These are phyloP conservation scores for Tetragonula clypearis DNA, from an alignment of 1,140 invertebrate species.

Conservation along the genomic window DNA sequence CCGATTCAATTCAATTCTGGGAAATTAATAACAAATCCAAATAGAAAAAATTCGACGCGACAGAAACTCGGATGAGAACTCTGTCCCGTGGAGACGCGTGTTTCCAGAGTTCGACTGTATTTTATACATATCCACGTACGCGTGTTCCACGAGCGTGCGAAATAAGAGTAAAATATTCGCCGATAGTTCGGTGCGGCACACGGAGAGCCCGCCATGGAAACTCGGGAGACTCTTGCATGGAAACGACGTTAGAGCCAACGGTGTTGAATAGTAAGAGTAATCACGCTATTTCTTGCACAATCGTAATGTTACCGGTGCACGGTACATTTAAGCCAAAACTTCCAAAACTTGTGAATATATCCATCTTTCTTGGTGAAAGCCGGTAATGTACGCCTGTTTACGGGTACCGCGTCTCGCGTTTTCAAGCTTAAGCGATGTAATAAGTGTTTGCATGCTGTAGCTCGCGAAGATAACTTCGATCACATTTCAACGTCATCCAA, in stretches of 20 bases:
- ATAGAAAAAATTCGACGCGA: too few relatives aligned
- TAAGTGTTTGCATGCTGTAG: constrained; percentile 59
- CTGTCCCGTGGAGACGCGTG: too few relatives aligned
- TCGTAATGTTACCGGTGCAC: neutral
- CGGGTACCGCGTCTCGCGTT: neutral
- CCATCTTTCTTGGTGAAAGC: neutral
- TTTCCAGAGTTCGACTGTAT: too few relatives aligned
- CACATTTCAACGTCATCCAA: constrained; percentile 61
- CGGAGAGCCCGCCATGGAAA: neutral
- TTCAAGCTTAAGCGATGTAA: constrained; percentile 40
- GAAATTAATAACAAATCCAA: too few relatives aligned
- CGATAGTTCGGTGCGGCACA: neutral
- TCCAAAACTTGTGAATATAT: neutral
- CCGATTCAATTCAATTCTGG: too few relatives aligned
- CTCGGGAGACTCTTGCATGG: neutral
- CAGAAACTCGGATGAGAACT: too few relatives aligned
- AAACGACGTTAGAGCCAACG: neutral
- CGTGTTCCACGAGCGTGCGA: too few relatives aligned
- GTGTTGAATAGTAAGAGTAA: neutral
- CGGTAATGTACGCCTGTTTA: neutral
- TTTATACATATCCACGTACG: too few relatives aligned
- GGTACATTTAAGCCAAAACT: neutral
- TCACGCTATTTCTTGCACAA: neutral
- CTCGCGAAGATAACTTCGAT: constrained; percentile 58
- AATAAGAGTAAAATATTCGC: neutral